Conservation (phyloP, 1,140 invertebrate species). For the Belonocnema kinseyi region DNA sequence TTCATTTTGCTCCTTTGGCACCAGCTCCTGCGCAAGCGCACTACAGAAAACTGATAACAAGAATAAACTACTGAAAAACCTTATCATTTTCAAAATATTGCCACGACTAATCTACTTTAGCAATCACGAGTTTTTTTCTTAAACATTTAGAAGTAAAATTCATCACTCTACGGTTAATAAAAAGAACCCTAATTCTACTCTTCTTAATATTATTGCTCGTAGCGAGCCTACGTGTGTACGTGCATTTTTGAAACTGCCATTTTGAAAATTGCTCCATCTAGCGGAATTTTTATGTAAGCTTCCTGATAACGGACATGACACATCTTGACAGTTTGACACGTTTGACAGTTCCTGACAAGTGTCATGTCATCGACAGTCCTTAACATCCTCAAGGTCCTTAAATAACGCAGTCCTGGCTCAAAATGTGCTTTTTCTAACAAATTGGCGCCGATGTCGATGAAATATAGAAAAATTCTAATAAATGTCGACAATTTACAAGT, state of each 20-base stretch:
- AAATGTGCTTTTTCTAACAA: too few relatives aligned
- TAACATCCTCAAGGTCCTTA: background rate
- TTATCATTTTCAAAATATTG: slow-evolving; percentile 35
- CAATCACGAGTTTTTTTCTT: background rate
- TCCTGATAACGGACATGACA: background rate
- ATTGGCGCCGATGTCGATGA: too few relatives aligned
- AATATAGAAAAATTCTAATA: too few relatives aligned
- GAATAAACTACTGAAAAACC: background rate
- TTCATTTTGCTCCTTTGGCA: slow-evolving; percentile 36
- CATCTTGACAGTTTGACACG: background rate
- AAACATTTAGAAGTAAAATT: background rate
- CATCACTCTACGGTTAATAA: background rate
- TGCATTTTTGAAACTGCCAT: slow-evolving; percentile 41
- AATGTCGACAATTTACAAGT: too few relatives aligned
- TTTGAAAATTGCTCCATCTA: slow-evolving; percentile 46
- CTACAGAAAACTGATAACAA: slow-evolving; percentile 6
- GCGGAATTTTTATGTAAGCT: slow-evolving; percentile 33
- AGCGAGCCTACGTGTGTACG: slow-evolving; percentile 28
- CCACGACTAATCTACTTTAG: background rate
- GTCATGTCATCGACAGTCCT: background rate
- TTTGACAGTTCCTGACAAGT: background rate
- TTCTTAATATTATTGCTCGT: slow-evolving; percentile 5
- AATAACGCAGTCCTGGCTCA: too few relatives aligned
- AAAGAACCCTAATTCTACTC: slow-evolving; percentile 2
- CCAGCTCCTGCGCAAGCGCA: slow-evolving; percentile 48